Base-by-base conservation (phyloP, 1,140 invertebrate genomes). In the Drosophila kanapiae region DNA sequence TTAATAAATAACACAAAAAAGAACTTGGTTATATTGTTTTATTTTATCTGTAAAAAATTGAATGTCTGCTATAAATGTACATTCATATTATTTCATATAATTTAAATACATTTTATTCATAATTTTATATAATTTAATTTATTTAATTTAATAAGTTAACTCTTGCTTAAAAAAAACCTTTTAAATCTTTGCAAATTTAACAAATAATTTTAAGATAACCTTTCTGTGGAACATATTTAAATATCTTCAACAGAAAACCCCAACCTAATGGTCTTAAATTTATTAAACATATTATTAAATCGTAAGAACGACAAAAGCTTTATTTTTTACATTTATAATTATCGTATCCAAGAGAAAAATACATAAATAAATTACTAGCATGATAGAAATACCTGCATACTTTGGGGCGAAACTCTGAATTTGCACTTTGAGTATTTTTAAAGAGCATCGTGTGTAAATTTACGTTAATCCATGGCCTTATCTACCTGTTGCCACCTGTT, bases 401-500 rank as follows among this genome's bases (percentile, higher is more conserved):
- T 56, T 56, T 56, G 4, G 6, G 35, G 35, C 53, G 13, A 38
- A 38, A 5, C 33, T 6, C 33, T 3, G 2, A 54, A 54, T 54
- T 38, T 27, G 18, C 53, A 54, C 38, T 54, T 23, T 11, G 2
- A 43, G 38, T 14, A 31, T 23, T 11, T 23, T 23, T 27, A 16
- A n/a, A 43, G 42, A 45, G 42, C 13, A n/a, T 63, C 27, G 23
- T 14, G 10, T 13, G 18, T 45, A 71, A 57, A 56, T 33, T 40
- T 10, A 11, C n/a, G 31, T n/a, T 42, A 70, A 70, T 11, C 64
- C 11, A 10, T 8, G 6, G 37, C 40, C 23, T 38, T 71, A 58
- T 47, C 69, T 35, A 13, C 14, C 53, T 48, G 10, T 2, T 35
- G 37, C 54, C 68, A 72, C 69, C 67, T 72, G 68, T 72, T 71